These are phyloP conservation scores for Drosophila nikananu DNA, from an alignment of 1,140 invertebrate species.

Conservation along the genomic window DNA sequence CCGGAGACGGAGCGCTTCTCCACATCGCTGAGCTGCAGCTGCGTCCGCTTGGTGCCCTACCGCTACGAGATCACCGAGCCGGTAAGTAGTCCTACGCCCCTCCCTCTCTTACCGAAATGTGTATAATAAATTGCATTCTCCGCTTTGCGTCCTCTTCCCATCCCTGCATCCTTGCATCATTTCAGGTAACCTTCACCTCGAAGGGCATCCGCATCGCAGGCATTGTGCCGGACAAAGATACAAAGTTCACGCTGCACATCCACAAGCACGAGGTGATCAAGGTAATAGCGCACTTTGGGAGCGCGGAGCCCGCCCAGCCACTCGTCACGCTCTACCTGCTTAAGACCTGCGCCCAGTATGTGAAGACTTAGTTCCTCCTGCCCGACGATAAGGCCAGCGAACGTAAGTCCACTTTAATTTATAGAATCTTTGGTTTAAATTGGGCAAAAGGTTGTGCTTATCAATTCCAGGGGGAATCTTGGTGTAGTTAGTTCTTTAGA, in stretches of 20 bases:
- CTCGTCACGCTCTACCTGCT: constrained; percentile 28
- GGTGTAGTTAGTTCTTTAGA: neutral
- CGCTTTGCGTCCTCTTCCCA: neutral
- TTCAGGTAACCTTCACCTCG: constrained; percentile 16
- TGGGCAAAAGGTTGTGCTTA: neutral
- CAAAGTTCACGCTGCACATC: constrained; percentile 30
- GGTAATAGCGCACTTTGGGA: constrained; percentile 31
- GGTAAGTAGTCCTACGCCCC: constrained; percentile 9
- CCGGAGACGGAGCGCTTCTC: constrained; percentile 6
- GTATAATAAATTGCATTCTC: constrained; percentile 15
- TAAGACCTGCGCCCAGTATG: constrained; percentile 33
- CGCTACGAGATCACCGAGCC: constrained; percentile 28
- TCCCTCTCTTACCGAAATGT: neutral
- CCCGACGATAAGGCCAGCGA: constrained; percentile 74
- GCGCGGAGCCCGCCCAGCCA: constrained; percentile 5
- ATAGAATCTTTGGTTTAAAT: neutral
- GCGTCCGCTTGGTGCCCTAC: constrained; percentile 32
- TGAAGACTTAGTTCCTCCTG: constrained; percentile 88
- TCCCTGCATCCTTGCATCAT: neutral
- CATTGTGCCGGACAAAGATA: constrained; percentile 8
- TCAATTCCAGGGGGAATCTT: neutral
- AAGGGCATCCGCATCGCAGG: constrained; percentile 29
- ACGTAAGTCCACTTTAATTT: constrained; percentile 38
- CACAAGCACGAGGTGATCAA: constrained; percentile 42
- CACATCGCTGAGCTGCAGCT: constrained; percentile 9